Evolutionary conservation across 2,113 vertebrate species (phyloP).

Genomic region (Megaleporinus macrocephalus): DNA sequence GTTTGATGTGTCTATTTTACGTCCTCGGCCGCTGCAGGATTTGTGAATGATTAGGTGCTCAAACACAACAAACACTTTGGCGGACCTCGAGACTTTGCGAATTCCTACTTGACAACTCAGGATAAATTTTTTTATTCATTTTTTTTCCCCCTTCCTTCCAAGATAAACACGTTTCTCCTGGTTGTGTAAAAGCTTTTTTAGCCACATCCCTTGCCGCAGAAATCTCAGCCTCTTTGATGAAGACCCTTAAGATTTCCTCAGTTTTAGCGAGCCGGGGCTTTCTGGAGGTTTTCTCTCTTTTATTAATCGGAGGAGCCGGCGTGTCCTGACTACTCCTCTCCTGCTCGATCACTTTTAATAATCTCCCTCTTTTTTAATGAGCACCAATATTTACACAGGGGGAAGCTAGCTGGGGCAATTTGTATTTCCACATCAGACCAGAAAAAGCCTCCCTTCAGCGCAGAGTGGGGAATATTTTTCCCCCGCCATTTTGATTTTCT

Average conservation of each 20-base stretch:
- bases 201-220: neutral
- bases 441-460: slow-evolving; percentile 63
- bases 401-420: slow-evolving; percentile 75
- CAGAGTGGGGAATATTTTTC: slow-evolving; percentile 69
- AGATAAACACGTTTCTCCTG: slow-evolving; percentile 17
- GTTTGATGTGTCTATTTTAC: neutral
- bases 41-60: neutral
- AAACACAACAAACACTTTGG: slow-evolving; percentile 14
- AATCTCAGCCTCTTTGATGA: slow-evolving; percentile 13
- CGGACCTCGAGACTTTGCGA: neutral
- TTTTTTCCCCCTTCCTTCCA: neutral
- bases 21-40: neutral
- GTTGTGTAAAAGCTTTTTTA: slow-evolving; percentile 26
- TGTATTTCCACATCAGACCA: slow-evolving; percentile 75
- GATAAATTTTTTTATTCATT: neutral
- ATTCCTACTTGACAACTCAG: slow-evolving; percentile 15
- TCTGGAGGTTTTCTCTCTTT: slow-evolving; percentile 9
- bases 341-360: slow-evolving; percentile 78
- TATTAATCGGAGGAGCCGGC: slow-evolving; percentile 9
- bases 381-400: slow-evolving; percentile 77
- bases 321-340: slow-evolving; percentile 10
- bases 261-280: neutral
- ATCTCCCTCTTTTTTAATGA: slow-evolving; percentile 77
- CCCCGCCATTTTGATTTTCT: slow-evolving; percentile 69
- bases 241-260: slow-evolving; percentile 21